phyloP scores from a whole-genome alignment of 2,797 vertebrate species.

The Menidia menidia region DNA sequence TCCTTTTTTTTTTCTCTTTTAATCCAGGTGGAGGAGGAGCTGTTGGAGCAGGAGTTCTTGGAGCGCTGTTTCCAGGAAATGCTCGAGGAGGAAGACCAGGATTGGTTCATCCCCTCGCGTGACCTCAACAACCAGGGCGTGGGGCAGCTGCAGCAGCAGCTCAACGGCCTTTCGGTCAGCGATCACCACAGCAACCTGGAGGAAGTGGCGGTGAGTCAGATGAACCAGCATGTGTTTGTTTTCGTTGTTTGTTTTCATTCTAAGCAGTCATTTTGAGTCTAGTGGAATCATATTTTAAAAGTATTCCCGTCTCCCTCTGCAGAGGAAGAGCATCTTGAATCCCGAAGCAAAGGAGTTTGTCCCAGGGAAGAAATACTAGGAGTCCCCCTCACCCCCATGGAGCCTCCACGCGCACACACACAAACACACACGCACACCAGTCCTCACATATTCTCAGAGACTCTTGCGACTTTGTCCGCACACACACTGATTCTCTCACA shows the following conservation, averaged over 20 bases:
- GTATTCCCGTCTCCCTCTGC: constrained; percentile 38
- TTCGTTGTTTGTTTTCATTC: background rate
- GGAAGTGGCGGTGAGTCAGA: constrained; percentile 91
- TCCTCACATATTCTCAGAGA: constrained; percentile 78
- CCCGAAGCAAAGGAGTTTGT: constrained; percentile 98
- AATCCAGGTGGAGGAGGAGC: constrained; percentile 93
- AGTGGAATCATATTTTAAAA: background rate
- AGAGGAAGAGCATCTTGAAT: constrained; percentile 98
- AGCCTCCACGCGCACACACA: constrained; percentile 66
- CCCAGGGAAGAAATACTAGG: constrained; percentile 98
- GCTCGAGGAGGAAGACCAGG: constrained; percentile 97
- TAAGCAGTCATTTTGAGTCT: background rate
- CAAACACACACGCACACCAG: constrained; percentile 57
- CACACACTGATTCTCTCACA: constrained; percentile 61
- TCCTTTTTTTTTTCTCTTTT: background rate
- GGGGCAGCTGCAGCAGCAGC: constrained; percentile 95
- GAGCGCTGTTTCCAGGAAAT: constrained; percentile 99
- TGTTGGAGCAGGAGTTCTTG: constrained; percentile 95
- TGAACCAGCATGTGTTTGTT: background rate
- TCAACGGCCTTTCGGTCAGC: constrained; percentile 88
- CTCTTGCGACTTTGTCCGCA: constrained; percentile 73
- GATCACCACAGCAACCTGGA: constrained; percentile 85
- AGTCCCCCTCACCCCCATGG: constrained; percentile 81
- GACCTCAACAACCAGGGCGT: constrained; percentile 93
- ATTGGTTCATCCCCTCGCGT: constrained; percentile 96